Percentiles rank a stretch among this genome's conserved stretches.
phyloP scores from a whole-genome alignment of 2,888 invertebrate genomes.

The Drosophila borborema region DNA sequence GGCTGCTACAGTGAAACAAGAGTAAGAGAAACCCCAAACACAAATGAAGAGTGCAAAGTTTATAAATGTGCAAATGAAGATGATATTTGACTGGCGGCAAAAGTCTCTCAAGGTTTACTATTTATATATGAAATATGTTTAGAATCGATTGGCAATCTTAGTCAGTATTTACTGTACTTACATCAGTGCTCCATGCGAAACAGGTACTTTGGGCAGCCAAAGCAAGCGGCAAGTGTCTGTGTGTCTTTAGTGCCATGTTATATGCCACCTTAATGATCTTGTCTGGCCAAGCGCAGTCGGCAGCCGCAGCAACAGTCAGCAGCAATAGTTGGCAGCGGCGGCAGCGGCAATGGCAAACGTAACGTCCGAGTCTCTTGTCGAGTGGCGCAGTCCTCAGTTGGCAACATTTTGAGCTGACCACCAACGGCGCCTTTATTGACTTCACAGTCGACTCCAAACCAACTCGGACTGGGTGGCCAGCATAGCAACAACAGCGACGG shows the following conservation, averaged over 20 bases:
- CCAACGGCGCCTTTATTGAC: constrained; percentile 84
- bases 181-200: constrained; percentile 62
- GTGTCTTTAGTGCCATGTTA: constrained; percentile 80
- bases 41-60: too few relatives aligned
- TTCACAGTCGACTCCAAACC: constrained; percentile 66
- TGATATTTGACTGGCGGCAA: too few relatives aligned
- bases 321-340: constrained; percentile 14
- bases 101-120: background rate
- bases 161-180: constrained; percentile 40
- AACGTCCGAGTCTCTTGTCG: constrained; percentile 49
- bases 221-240: constrained; percentile 73
- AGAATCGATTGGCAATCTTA: constrained; percentile 5
- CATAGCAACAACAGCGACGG: constrained; percentile 33
- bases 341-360: constrained; percentile 29
- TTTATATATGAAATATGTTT: background rate
- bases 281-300: constrained; percentile 71
- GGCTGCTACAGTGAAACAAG: constrained; percentile 38
- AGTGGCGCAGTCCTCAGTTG: constrained; percentile 62
- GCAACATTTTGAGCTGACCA: constrained; percentile 80
- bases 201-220: constrained; percentile 72
- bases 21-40: background rate
- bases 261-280: constrained; percentile 84
- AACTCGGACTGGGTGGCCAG: constrained; percentile 57
- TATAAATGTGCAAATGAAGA: background rate
- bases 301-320: constrained; percentile 29